These are phyloP conservation scores for Lamproptera curius DNA, from an alignment of 2,888 invertebrate species.

Conservation along the genomic window DNA sequence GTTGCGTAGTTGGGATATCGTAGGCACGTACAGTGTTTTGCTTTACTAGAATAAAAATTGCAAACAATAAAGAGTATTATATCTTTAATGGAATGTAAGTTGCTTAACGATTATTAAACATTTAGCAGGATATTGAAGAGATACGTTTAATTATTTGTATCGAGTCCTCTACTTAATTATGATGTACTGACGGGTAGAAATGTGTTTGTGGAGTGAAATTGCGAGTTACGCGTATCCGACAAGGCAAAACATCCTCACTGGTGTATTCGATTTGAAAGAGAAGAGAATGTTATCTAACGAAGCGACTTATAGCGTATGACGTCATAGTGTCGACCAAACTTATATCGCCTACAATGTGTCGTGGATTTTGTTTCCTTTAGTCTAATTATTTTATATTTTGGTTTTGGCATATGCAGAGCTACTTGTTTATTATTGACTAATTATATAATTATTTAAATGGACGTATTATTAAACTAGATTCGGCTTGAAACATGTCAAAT, in stretches of 20 bases:
- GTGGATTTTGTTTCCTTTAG: neutral
- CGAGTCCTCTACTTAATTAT: neutral
- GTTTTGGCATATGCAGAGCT: conserved; percentile 1
- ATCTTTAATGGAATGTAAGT: neutral
- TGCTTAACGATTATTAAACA: neutral
- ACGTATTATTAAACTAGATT: neutral
- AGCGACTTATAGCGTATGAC: too few relatives aligned
- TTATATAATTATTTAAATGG: neutral
- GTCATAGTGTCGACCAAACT: too few relatives aligned
- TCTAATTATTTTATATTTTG: conserved; percentile 1
- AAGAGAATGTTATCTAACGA: too few relatives aligned
- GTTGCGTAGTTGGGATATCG: neutral
- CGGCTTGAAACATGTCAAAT: conserved; percentile 32
- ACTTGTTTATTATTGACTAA: neutral
- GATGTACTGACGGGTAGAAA: neutral
- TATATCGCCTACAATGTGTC: too few relatives aligned
- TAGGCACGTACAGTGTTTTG: neutral
- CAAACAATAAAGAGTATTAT: neutral
- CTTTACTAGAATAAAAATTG: neutral
- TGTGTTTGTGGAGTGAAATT: neutral
- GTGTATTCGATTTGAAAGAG: too few relatives aligned
- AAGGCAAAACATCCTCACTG: too few relatives aligned
- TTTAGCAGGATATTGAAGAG: neutral
- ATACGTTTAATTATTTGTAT: neutral
- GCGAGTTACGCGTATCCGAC: neutral